A percentile compares a stretch with the other conserved stretches of the same genome.
phyloP scores from a whole-genome alignment of 2,797 vertebrate genomes.

The Onychomys torridus region DNA sequence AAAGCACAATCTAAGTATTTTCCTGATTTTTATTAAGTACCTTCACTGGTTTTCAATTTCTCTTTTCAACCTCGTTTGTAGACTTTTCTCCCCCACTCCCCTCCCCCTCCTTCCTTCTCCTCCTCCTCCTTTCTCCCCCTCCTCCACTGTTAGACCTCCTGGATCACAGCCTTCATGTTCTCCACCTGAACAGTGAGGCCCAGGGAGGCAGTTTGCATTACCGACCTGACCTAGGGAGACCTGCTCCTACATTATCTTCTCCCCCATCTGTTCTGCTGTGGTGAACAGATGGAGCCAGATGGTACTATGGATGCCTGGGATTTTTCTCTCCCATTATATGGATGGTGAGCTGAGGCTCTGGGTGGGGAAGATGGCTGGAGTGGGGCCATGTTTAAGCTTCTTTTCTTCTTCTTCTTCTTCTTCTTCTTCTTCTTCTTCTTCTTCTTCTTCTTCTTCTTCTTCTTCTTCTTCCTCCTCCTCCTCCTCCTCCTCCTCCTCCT shows the following conservation, averaged over 20 bases:
- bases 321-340: conserved; percentile 66
- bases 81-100: neutral
- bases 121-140: neutral
- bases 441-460: no score
- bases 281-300: conserved; percentile 63
- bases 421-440: no score
- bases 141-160: conserved; percentile 54
- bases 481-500: no score
- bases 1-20: neutral
- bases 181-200: neutral
- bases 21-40: conserved; percentile 14
- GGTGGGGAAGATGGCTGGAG: neutral
- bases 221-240: conserved; percentile 72
- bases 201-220: conserved; percentile 71
- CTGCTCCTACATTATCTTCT: neutral
- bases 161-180: neutral
- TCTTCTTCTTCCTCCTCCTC: no score
- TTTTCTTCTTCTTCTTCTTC: no score
- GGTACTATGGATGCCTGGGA: neutral
- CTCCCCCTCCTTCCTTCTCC: rapidly evolving
- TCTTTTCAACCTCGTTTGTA: neutral
- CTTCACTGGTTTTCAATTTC: neutral
- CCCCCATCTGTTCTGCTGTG: conserved; percentile 61
- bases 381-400: neutral
- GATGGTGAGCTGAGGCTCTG: conserved; percentile 48